Evolutionary conservation across 2,113 vertebrate genomes (phyloP), one percentile per base, ranked within the genome.

Genomic region (Caretta caretta): DNA sequence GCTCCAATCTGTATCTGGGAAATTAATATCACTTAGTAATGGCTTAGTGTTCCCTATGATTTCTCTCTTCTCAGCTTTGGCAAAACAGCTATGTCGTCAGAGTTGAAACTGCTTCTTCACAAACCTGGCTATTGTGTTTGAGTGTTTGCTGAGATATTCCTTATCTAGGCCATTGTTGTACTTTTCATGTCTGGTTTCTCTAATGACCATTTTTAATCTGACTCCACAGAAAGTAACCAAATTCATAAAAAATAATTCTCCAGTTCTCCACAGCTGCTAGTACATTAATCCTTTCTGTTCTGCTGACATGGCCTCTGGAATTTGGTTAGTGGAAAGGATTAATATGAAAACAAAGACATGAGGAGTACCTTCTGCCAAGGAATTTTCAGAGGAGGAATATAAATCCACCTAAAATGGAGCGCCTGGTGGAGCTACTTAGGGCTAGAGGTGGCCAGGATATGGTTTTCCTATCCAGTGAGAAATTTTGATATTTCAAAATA

Each of bases 241-340:
- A 65, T 35, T 65, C 31, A 65, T 65, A 8, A 65, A n/a, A 65
- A 65, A 65, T 65, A 65, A 17, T 65, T 65, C 14, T n/a, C 62
- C 31, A 16, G 62, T 35, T 65, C 29, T 65, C 62, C 62, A n/a
- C 62, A 65, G 31, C 62, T 62, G 59, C 29, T 62, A 80, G 89
- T 56, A 14, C 7, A 90, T 57, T 50, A 83, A 46, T 80, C 5
- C 72, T 93, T 93, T 89, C 84, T 80, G 0, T 84, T 91, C 84
- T 89, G 31, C 24, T 48, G 57, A 1, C 75, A 53, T 85, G 93
- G 85, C 2, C 1, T 0, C 10, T 65, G 29, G 84, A 88, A 75
- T 14, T n/a, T 90, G 82, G 42, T 85, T 87, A 90, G 78, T n/a
- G 83, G 53, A 91, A 95, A 91, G 27, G 31, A 86, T 89, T 93